A percentile compares a stretch with the other conserved stretches of the same genome.
phyloP scores from a whole-genome alignment of 23 tunicate genomes.

The Phallusia fumigata region DNA sequence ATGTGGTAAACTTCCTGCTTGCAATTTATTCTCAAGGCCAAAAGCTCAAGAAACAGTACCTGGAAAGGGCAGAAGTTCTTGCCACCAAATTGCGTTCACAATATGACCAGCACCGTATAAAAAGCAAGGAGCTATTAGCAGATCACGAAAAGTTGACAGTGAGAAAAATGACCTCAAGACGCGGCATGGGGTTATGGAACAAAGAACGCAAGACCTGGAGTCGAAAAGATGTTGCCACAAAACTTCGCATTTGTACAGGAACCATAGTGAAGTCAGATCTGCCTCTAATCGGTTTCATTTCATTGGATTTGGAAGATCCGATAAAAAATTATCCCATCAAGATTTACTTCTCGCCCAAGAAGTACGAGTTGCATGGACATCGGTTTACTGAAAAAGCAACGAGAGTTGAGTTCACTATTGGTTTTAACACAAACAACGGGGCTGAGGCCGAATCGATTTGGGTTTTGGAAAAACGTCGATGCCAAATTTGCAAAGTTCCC shows the following conservation, averaged over 20 bases:
- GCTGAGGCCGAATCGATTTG: slow-evolving; percentile 26
- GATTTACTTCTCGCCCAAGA: slow-evolving; percentile 39
- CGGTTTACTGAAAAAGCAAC: slow-evolving; percentile 17
- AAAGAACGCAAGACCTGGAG: slow-evolving; percentile 38
- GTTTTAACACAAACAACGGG: slow-evolving; percentile 40
- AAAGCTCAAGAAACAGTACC: slow-evolving; percentile 12
- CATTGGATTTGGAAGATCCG: slow-evolving; percentile 29
- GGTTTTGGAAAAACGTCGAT: background rate
- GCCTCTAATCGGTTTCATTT: slow-evolving; percentile 27
- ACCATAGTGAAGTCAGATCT: slow-evolving; percentile 28
- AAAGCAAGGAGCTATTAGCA: slow-evolving; percentile 32
- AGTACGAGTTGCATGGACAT: slow-evolving; percentile 26
- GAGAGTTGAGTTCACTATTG: slow-evolving; percentile 62
- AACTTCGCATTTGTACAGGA: slow-evolving; percentile 51
- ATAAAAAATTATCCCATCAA: slow-evolving; percentile 1
- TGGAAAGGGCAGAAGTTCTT: background rate
- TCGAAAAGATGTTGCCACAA: background rate
- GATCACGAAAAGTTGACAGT: slow-evolving; percentile 18
- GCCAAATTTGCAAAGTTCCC: slow-evolving; percentile 10
- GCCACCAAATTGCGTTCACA: background rate
- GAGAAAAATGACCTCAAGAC: slow-evolving; percentile 23
- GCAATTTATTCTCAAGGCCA: slow-evolving; percentile 34
- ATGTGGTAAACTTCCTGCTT: slow-evolving; percentile 36
- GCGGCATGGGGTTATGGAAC: slow-evolving; percentile 46
- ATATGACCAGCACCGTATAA: background rate